Percentiles rank a stretch among this genome's conserved stretches.
Evolutionary conservation across 1,140 invertebrate genomes (phyloP).

Genomic region (Pristionchus pacificus): DNA sequence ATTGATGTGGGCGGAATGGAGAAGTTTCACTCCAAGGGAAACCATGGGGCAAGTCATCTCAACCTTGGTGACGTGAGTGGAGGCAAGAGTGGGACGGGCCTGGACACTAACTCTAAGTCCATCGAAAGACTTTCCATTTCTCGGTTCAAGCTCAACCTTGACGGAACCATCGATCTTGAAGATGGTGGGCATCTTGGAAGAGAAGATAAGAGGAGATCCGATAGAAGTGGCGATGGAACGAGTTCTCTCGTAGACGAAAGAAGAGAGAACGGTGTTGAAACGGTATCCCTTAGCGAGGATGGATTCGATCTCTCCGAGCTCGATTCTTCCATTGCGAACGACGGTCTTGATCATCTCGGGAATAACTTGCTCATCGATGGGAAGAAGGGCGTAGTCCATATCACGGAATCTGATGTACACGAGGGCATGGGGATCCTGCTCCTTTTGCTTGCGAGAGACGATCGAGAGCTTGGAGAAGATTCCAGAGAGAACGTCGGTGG

Average conservation of each 20-base stretch:
- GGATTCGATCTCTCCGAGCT: conserved; percentile 23
- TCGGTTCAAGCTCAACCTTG: conserved; percentile 26
- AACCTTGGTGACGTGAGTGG: conserved; percentile 33
- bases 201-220: conserved; percentile 37
- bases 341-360: conserved; percentile 27
- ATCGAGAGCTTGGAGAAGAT: conserved; percentile 36
- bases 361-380: conserved; percentile 23
- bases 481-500: conserved; percentile 26
- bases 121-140: conserved; percentile 25
- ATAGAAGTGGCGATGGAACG: conserved; percentile 38
- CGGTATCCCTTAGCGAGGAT: conserved; percentile 11
- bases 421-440: conserved; percentile 22
- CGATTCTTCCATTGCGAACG: conserved; percentile 31
- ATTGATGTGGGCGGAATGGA: conserved; percentile 35
- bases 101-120: conserved; percentile 24
- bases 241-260: conserved; percentile 18
- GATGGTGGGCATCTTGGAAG: conserved; percentile 28
- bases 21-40: conserved; percentile 33
- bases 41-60: conserved; percentile 32
- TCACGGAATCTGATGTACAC: conserved; percentile 36
- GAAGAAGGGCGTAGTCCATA: conserved; percentile 32
- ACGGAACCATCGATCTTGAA: conserved; percentile 23
- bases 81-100: conserved; percentile 25
- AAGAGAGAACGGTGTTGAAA: conserved; percentile 20
- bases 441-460: conserved; percentile 28